Evolutionary conservation across 2,797 vertebrate genomes (phyloP).

Genomic region (Huso huso): DNA sequence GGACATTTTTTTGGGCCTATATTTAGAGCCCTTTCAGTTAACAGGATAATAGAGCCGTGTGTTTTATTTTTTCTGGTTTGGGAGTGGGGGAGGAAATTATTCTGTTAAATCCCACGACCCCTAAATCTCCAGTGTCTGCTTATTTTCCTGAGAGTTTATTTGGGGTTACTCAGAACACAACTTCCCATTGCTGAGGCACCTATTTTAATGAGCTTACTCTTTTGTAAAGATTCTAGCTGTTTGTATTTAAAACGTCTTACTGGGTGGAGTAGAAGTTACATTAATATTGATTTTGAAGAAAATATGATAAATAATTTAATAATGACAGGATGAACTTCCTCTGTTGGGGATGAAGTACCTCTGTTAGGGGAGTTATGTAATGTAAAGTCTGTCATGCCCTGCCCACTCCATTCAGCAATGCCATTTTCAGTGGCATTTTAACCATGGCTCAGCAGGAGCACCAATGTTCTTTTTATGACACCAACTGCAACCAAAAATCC

Average conservation of each 20-base stretch:
- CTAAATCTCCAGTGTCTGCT: neutral
- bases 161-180: neutral
- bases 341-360: no score
- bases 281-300: no score
- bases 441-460: no score
- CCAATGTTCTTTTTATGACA: no score
- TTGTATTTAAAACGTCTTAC: neutral
- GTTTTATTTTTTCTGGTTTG: conserved; percentile 10
- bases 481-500: no score
- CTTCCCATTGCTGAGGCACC: conserved; percentile 4
- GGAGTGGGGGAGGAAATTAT: neutral
- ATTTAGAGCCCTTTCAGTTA: conserved; percentile 3
- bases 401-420: no score
- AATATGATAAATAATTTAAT: no score
- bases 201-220: conserved; percentile 1
- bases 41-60: conserved; percentile 5
- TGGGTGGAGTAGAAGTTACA: no score
- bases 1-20: conserved; percentile 4
- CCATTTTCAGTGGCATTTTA: no score
- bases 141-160: neutral
- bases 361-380: no score
- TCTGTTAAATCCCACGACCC: conserved; percentile 12
- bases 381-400: no score
- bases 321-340: no score
- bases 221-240: conserved; percentile 1